phyloP scores from a whole-genome alignment of 2,113 vertebrate genomes.

The Platichthys flesus region DNA sequence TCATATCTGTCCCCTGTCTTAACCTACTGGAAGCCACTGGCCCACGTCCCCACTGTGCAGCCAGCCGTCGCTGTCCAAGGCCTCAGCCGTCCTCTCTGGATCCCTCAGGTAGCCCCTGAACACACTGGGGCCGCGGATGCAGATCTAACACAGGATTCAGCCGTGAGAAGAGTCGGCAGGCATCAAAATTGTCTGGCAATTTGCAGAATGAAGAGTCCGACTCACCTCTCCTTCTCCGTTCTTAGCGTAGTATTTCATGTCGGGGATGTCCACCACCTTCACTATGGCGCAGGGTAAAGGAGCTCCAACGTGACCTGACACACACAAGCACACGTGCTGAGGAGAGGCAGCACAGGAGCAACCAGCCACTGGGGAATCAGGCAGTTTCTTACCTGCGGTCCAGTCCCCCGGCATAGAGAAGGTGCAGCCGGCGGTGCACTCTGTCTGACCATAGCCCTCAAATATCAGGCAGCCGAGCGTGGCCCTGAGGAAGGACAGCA shows the following conservation, averaged over 20 bases:
- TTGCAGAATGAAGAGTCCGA: too few relatives aligned
- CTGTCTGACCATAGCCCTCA: conserved; percentile 85
- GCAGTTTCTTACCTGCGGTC: conserved; percentile 72
- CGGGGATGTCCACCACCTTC: conserved; percentile 82
- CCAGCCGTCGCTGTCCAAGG: conserved; percentile 83
- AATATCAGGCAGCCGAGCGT: conserved; percentile 84
- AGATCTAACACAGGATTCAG: conserved; percentile 70
- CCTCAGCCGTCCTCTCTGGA: conserved; percentile 75
- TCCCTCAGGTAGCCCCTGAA: conserved; percentile 84
- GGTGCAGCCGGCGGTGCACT: conserved; percentile 85
- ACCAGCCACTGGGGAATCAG: accelerated
- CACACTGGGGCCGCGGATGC: conserved; percentile 81
- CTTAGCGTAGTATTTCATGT: conserved; percentile 83
- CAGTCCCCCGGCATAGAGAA: conserved; percentile 86
- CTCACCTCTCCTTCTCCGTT: conserved; percentile 83
- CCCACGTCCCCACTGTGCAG: conserved; percentile 85
- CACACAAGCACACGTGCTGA: conserved; percentile 25
- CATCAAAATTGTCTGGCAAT: not conserved
- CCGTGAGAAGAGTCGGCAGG: not conserved
- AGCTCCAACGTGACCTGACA: conserved; percentile 83
- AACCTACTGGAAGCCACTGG: conserved; percentile 83
- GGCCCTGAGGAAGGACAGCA: conserved; percentile 85
- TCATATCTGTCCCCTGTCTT: not conserved
- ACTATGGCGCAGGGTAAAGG: conserved; percentile 82
- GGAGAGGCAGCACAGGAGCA: not conserved